Percentiles rank a stretch among this genome's conserved stretches.
Conservation (phyloP, 2,113 vertebrate species). For the Irena cyanogastra region DNA sequence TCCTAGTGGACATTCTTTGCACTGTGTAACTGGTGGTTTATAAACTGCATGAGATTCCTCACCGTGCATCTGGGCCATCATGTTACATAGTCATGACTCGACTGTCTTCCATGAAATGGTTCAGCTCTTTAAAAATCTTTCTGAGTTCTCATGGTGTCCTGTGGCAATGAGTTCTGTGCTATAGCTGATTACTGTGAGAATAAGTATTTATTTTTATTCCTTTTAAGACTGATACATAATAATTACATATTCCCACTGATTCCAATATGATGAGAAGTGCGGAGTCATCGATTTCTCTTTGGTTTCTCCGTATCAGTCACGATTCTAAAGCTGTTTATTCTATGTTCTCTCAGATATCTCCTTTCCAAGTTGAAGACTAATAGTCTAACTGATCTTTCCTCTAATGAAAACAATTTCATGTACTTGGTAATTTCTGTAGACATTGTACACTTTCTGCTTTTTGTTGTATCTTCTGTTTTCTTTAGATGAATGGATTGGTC, state of each 20-base stretch:
- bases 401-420: background rate
- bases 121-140: background rate
- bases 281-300: background rate
- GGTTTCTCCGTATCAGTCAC: fast-evolving
- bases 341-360: background rate
- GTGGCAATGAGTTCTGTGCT: background rate
- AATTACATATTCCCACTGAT: background rate
- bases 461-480: background rate
- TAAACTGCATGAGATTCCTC: background rate
- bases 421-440: background rate
- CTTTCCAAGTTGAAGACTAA: background rate
- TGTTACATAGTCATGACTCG: background rate
- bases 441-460: background rate
- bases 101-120: background rate
- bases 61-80: background rate
- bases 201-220: background rate
- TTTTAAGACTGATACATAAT: background rate
- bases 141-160: background rate
- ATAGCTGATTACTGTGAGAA: background rate
- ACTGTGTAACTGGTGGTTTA: background rate
- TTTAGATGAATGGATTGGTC: background rate
- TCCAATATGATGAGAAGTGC: background rate
- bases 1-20: background rate
- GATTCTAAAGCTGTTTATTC: background rate
- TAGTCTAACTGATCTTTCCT: background rate